A percentile compares a stretch with the other conserved stretches of the same genome.
These are phyloP conservation scores for Mamestra configurata DNA, from an alignment of 1,140 invertebrate species.

Conservation along the genomic window DNA sequence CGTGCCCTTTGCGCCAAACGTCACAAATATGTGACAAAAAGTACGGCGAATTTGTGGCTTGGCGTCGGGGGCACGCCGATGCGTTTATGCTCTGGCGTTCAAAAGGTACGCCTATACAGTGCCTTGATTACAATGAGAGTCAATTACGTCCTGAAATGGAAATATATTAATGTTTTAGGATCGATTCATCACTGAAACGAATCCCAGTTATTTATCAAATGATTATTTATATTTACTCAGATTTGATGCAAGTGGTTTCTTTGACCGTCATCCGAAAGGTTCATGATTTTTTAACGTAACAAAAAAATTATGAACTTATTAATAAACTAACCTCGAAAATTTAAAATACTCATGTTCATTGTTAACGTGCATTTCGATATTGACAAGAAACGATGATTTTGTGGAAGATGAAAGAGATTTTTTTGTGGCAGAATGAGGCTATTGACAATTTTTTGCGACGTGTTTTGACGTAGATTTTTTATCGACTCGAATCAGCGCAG, in stretches of 20 bases:
- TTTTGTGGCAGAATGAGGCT: slow-evolving; percentile 38
- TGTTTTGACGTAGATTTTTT: slow-evolving; percentile 8
- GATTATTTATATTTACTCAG: neutral
- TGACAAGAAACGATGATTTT: slow-evolving; percentile 45
- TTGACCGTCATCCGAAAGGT: slow-evolving; percentile 42
- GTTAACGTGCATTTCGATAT: slow-evolving; percentile 47
- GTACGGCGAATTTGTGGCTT: no score
- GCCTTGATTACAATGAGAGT: slow-evolving; percentile 44
- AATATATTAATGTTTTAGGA: neutral
- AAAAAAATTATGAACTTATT: slow-evolving; percentile 13
- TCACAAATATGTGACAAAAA: no score
- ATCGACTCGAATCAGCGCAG: neutral
- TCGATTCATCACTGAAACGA: neutral
- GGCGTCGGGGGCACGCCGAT: no score
- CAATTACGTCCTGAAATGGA: neutral
- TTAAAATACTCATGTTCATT: slow-evolving; percentile 55
- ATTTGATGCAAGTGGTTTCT: slow-evolving; percentile 28
- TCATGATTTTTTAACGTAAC: slow-evolving; percentile 1
- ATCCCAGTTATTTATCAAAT: neutral
- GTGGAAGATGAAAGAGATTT: neutral
- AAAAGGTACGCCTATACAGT: slow-evolving; percentile 27
- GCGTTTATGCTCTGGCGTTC: no score
- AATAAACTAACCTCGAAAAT: slow-evolving; percentile 51
- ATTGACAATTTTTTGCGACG: neutral
- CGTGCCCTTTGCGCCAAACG: no score